Base-by-base conservation (phyloP, 2,797 vertebrate species). In the Clarias pachynema region DNA sequence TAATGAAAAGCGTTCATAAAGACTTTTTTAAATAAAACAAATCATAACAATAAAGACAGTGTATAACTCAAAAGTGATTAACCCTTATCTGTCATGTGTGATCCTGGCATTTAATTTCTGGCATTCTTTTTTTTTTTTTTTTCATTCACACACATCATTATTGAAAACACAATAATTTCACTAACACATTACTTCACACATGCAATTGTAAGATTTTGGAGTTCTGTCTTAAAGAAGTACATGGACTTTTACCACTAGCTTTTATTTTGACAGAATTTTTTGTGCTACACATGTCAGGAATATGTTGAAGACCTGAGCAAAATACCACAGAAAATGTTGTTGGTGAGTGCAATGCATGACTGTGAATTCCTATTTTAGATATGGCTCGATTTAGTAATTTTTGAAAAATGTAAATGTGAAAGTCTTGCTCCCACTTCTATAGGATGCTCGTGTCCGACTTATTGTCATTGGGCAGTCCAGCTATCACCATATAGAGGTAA, bases 301-400 rank as follows among this genome's bases (percentile, higher is more conserved):
- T 99, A 99, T 37, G 96, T 99, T 70, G 97, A 98, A 80, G 97
- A 99, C 90, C 92, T 99, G 91, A 96, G 96, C 57, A 97, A 96
- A 95, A 93, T 99, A 85, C 96, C 97, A 15, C 90, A 87, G 90
- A 90, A 92, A 10, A 91, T 91, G 83, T 91, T 99, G 79, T 89
- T 93, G 93, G 98, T 98, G 92, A 95, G 94, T 91, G 12, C 5
- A 59, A 49, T 75, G 31, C 53, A 81, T 82, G 18, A 49, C 5
- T 18, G 65, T 60, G 34, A 3, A 12, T 10, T 68, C 15, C n/a
- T 24, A 37, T 44, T 40, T 44, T 81, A 60, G 18, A 60, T 20
- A 70, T 15, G 10, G 6, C 37, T 65, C 78, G 29, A 8, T 53
- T 26, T 59, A 37, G 16, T 22, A 24, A 29, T 20, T 60, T 24